phyloP scores from a whole-genome alignment of 1,140 invertebrate genomes.

The Drosophila ironensis region DNA sequence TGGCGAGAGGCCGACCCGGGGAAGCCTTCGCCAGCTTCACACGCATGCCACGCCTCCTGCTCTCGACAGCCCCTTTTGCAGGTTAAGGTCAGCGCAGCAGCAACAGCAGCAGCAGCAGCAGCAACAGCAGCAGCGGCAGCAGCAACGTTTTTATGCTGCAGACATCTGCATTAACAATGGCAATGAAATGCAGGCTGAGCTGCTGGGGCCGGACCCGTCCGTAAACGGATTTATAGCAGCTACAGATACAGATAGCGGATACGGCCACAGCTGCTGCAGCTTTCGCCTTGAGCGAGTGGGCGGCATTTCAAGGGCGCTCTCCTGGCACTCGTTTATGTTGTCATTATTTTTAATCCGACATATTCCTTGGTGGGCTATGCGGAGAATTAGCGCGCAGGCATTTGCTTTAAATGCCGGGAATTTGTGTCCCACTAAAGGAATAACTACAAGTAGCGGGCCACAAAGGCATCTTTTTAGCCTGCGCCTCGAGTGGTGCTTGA shows the following conservation, averaged over 20 bases:
- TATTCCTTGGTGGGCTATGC: constrained; percentile 29
- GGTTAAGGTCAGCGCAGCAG: constrained; percentile 61
- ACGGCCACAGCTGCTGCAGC: constrained; percentile 18
- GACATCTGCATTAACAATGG: constrained; percentile 68
- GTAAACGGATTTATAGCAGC: constrained; percentile 70
- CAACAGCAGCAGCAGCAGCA: constrained; percentile 12
- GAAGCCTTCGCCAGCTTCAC: constrained; percentile 51
- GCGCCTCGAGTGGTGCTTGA: constrained; percentile 35
- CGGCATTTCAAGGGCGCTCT: constrained; percentile 44
- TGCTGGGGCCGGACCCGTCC: constrained; percentile 10
- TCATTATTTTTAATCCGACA: constrained; percentile 71
- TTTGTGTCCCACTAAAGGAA: constrained; percentile 26
- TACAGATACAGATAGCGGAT: too few relatives aligned
- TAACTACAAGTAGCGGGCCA: constrained; percentile 29
- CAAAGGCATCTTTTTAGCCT: constrained; percentile 47
- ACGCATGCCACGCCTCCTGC: constrained; percentile 60
- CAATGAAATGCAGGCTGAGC: constrained; percentile 56
- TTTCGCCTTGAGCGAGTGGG: constrained; percentile 46
- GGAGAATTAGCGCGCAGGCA: constrained; percentile 49
- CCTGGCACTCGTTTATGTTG: constrained; percentile 59
- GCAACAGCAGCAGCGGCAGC: constrained; percentile 23
- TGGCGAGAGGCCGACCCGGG: constrained; percentile 27
- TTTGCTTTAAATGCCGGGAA: constrained; percentile 39
- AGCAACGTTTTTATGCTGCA: constrained; percentile 70
- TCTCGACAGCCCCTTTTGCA: constrained; percentile 33